Evolutionary conservation across 1,140 invertebrate genomes (phyloP).

Genomic region (Hypothenemus hampei): DNA sequence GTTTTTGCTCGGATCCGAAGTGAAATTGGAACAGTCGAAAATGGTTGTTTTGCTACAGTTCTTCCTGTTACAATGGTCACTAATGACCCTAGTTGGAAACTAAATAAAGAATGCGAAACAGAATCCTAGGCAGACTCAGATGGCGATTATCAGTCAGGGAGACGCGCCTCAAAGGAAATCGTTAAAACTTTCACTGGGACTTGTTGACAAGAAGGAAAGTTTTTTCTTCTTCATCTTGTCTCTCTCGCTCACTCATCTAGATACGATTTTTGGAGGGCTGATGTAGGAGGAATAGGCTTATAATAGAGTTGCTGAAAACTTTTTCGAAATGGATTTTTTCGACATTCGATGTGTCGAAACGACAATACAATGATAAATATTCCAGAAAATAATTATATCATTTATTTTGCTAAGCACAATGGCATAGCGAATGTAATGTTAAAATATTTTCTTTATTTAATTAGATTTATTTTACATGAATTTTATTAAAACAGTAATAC

Average conservation of each 20-base stretch:
- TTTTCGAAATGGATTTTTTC: neutral
- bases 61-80: constrained; percentile 31
- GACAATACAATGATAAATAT: constrained; percentile 3
- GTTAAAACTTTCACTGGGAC: constrained; percentile 29
- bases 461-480: too few relatives aligned
- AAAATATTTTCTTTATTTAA: too few relatives aligned
- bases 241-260: too few relatives aligned
- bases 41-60: constrained; percentile 23
- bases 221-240: too few relatives aligned
- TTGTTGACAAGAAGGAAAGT: constrained; percentile 20
- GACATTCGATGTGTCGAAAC: neutral
- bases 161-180: constrained; percentile 21
- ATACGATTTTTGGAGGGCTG: constrained; percentile 4
- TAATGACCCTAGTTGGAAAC: constrained; percentile 30
- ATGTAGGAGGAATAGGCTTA: constrained; percentile 9
- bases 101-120: constrained; percentile 28
- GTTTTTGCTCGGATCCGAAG: constrained; percentile 6
- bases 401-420: too few relatives aligned
- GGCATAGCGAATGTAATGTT: too few relatives aligned
- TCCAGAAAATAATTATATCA: neutral
- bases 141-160: constrained; percentile 26
- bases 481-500: too few relatives aligned
- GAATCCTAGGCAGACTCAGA: constrained; percentile 13
- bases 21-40: constrained; percentile 15
- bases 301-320: constrained; percentile 9